phyloP scores from a whole-genome alignment of 2,113 vertebrate genomes.

The Bubo blakistoni region DNA sequence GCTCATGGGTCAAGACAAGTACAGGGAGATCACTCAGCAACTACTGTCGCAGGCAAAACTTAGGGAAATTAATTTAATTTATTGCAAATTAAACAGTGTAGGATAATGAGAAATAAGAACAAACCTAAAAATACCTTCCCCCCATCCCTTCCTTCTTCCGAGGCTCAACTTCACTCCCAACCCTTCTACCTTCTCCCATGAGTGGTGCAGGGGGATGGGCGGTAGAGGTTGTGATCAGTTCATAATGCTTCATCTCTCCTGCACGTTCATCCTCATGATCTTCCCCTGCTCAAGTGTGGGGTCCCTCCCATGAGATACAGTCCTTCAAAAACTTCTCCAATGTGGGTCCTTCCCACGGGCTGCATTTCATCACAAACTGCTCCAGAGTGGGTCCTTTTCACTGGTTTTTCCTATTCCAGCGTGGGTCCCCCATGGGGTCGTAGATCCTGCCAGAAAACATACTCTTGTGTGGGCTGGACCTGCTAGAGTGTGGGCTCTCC shows the following conservation, averaged over 20 bases:
- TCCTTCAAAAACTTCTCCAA: accelerated
- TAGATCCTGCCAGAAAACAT: background rate
- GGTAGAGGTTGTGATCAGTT: background rate
- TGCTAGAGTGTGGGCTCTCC: accelerated
- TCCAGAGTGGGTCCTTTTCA: background rate
- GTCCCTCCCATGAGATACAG: background rate
- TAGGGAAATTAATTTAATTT: background rate
- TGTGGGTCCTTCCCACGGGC: accelerated
- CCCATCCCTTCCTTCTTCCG: background rate
- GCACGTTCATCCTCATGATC: background rate
- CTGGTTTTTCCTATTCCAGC: accelerated
- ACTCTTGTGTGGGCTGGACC: background rate
- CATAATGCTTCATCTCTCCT: background rate
- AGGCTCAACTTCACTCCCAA: background rate
- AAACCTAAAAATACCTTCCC: background rate
- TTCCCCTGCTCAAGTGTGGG: accelerated
- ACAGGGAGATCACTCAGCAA: background rate
- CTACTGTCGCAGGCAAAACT: background rate
- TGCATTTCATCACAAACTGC: background rate
- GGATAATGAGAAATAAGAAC: background rate
- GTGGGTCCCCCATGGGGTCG: background rate
- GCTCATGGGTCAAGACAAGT: background rate
- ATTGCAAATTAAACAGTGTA: background rate
- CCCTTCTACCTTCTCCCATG: background rate
- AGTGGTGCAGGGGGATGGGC: accelerated